Conservation (phyloP, 2,888 invertebrate genomes). For the Caenorhabditis sulstoni region DNA sequence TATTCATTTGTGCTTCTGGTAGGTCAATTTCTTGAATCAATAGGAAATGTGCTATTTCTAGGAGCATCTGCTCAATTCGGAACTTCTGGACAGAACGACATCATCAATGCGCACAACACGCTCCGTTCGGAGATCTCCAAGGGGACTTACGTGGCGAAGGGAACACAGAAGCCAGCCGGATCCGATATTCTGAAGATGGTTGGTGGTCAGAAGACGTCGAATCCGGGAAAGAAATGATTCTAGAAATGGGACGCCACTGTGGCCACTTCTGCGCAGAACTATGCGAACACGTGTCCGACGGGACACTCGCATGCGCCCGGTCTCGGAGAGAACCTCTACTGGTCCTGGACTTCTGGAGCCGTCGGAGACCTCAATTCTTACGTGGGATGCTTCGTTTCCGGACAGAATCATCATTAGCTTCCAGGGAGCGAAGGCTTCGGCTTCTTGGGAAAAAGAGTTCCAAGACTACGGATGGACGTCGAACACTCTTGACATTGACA, state of each 20-base stretch:
- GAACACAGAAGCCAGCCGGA: slow-evolving; percentile 23
- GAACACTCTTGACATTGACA: slow-evolving; percentile 13
- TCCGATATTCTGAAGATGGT: slow-evolving; percentile 29
- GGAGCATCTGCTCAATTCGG: neutral
- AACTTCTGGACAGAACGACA: slow-evolving; percentile 23
- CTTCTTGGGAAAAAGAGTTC: slow-evolving; percentile 25
- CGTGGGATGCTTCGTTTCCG: no score
- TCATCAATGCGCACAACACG: slow-evolving; percentile 30
- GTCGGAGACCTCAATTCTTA: slow-evolving; percentile 43
- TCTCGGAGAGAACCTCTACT: slow-evolving; percentile 46
- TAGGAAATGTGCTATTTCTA: no score
- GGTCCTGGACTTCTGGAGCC: slow-evolving; percentile 23
- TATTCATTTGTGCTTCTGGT: no score
- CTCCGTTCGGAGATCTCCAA: slow-evolving; percentile 27
- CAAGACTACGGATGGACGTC: slow-evolving; percentile 50
- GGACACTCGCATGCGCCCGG: slow-evolving; percentile 37
- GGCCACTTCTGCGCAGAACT: slow-evolving; percentile 36
- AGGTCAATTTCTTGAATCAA: no score
- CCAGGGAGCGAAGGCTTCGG: slow-evolving; percentile 22
- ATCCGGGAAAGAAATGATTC: neutral
- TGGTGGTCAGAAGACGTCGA: neutral
- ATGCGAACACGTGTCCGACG: slow-evolving; percentile 37
- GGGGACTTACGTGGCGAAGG: slow-evolving; percentile 35
- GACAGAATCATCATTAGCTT: no score
- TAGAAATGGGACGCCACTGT: slow-evolving; percentile 44